A percentile compares a stretch with the other conserved stretches of the same genome.
These are phyloP conservation scores for Clitarchus hookeri DNA, from an alignment of 2,888 invertebrate species.

Conservation along the genomic window DNA sequence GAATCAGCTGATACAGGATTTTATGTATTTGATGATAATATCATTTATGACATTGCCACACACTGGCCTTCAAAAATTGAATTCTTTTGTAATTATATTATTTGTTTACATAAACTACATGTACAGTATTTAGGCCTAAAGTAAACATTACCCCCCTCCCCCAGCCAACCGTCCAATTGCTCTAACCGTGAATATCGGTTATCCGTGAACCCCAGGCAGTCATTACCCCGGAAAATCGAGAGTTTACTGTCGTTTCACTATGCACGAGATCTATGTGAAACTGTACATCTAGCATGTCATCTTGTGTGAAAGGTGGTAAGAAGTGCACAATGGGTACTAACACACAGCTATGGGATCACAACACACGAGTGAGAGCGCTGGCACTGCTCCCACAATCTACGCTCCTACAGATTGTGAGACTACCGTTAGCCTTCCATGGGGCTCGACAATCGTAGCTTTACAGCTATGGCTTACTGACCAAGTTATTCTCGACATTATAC, in stretches of 20 bases:
- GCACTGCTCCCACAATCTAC: slow-evolving; percentile 25
- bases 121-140: not conserved
- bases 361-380: slow-evolving; percentile 52
- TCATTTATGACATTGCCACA: too few relatives aligned
- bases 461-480: not conserved
- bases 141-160: too few relatives aligned
- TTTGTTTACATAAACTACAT: too few relatives aligned
- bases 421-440: not conserved
- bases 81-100: too few relatives aligned
- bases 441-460: too few relatives aligned
- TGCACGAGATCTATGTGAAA: not conserved
- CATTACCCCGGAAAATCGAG: too few relatives aligned
- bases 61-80: too few relatives aligned
- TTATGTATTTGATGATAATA: too few relatives aligned
- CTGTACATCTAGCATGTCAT: slow-evolving; percentile 32
- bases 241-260: not conserved
- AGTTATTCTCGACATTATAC: not conserved
- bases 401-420: slow-evolving; percentile 22
- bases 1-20: too few relatives aligned
- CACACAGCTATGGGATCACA: slow-evolving; percentile 47
- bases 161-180: too few relatives aligned
- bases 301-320: slow-evolving; percentile 35
- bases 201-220: too few relatives aligned
- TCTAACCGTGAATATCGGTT: too few relatives aligned
- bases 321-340: slow-evolving; percentile 37